phyloP scores from a whole-genome alignment of 2,888 invertebrate species.

The Diploptera punctata region DNA sequence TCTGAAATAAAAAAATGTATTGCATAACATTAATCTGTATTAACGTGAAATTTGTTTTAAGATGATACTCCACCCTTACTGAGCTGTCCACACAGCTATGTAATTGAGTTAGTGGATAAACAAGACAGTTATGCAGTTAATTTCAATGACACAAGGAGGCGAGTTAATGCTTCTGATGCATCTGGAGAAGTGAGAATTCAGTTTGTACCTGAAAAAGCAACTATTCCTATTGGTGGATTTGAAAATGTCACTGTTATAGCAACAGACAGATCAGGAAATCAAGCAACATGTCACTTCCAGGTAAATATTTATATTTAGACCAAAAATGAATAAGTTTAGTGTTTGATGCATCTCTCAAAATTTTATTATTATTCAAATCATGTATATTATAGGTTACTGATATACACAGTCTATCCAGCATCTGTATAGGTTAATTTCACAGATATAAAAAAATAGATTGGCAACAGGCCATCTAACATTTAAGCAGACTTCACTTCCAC shows the following conservation, averaged over 20 bases:
- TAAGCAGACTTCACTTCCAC: too few relatives aligned
- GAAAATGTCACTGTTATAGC: slow-evolving; percentile 93
- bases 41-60: slow-evolving; percentile 45
- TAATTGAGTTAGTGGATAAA: slow-evolving; percentile 87
- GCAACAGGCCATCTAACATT: too few relatives aligned
- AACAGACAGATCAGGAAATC: slow-evolving; percentile 85
- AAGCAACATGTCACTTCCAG: slow-evolving; percentile 92
- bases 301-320: too few relatives aligned
- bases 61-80: slow-evolving; percentile 90
- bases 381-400: too few relatives aligned
- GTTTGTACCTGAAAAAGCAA: slow-evolving; percentile 83
- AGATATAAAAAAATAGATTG: too few relatives aligned
- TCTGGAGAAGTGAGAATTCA: slow-evolving; percentile 86
- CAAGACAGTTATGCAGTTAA: slow-evolving; percentile 91
- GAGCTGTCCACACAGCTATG: slow-evolving; percentile 93
- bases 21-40: background rate
- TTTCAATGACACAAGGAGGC: slow-evolving; percentile 85
- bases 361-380: too few relatives aligned
- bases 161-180: slow-evolving; percentile 86
- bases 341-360: too few relatives aligned
- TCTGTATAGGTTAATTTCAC: too few relatives aligned
- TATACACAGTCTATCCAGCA: too few relatives aligned
- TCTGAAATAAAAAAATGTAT: background rate
- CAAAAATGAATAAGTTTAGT: too few relatives aligned
- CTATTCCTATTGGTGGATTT: slow-evolving; percentile 84